These are phyloP conservation scores for Pantherophis guttatus DNA, from an alignment of 2,113 vertebrate species.

Conservation along the genomic window DNA sequence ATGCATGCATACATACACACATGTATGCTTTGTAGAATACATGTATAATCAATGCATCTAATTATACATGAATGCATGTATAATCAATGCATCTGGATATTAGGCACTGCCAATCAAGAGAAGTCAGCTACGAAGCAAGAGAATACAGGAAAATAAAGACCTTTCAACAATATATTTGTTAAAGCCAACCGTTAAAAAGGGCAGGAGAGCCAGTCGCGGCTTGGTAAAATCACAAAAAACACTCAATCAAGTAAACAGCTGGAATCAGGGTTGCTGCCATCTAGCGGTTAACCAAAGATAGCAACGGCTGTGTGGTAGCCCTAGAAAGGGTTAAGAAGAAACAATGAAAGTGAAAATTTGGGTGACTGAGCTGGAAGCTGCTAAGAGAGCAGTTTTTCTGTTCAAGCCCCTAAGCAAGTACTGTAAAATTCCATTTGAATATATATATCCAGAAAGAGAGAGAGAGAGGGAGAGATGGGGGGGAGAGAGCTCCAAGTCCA, in stretches of 20 bases:
- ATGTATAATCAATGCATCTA: too few species aligned
- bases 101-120: slow-evolving; percentile 9
- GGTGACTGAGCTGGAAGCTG: slow-evolving; percentile 45
- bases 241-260: not conserved
- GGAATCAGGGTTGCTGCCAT: not conserved
- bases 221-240: not conserved
- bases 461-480: too few species aligned
- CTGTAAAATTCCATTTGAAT: slow-evolving; percentile 66
- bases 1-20: not conserved
- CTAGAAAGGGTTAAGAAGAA: not conserved
- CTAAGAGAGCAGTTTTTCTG: slow-evolving; percentile 55
- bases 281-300: not conserved
- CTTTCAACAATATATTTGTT: not conserved
- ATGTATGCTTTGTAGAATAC: not conserved
- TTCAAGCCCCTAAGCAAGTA: slow-evolving; percentile 61
- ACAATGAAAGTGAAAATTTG: slow-evolving; percentile 45
- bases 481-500: slow-evolving; percentile 54
- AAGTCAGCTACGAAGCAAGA: slow-evolving; percentile 25
- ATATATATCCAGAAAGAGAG: slow-evolving; percentile 2
- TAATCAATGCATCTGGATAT: not conserved
- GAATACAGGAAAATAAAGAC: slow-evolving; percentile 37
- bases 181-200: not conserved
- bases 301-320: not conserved
- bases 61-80: too few species aligned
- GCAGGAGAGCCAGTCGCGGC: not conserved